Conservation (phyloP, 2,113 vertebrate species). For the Mystacornis crossleyi region DNA sequence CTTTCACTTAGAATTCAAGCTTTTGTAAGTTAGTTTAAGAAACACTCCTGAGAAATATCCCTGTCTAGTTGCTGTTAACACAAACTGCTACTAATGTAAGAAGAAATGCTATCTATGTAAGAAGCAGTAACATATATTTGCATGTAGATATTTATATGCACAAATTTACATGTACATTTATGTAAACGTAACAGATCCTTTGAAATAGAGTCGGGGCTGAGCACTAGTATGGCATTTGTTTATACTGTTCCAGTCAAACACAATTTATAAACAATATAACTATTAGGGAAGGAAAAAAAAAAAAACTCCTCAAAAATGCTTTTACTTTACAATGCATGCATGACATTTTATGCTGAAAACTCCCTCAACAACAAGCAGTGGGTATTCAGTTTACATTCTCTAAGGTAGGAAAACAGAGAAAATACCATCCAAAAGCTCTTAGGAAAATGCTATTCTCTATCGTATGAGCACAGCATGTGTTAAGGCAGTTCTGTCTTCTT, state of each 20-base stretch:
- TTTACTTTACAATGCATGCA: background rate
- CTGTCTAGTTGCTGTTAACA: background rate
- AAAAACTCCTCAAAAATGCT: background rate
- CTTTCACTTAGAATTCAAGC: background rate
- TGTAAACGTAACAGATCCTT: background rate
- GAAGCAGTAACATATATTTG: background rate
- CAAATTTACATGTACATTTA: background rate
- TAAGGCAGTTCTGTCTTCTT: background rate
- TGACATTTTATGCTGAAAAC: background rate
- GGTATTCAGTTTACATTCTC: background rate
- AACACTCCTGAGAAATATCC: background rate
- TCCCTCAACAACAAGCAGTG: background rate
- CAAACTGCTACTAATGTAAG: background rate
- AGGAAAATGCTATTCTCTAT: background rate
- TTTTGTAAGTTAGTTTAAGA: background rate
- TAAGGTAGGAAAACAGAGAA: background rate
- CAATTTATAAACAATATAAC: background rate
- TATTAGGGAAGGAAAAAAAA: background rate
- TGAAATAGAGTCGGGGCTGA: background rate
- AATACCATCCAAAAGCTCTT: background rate
- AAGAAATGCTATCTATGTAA: background rate
- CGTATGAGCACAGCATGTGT: accelerated
- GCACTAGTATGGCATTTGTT: background rate
- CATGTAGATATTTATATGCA: background rate
- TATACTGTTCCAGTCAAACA: background rate